Percentiles rank a stretch among this genome's conserved stretches.
Conservation (phyloP, 1,140 invertebrate species). For the Drosophila pallidifrons region DNA sequence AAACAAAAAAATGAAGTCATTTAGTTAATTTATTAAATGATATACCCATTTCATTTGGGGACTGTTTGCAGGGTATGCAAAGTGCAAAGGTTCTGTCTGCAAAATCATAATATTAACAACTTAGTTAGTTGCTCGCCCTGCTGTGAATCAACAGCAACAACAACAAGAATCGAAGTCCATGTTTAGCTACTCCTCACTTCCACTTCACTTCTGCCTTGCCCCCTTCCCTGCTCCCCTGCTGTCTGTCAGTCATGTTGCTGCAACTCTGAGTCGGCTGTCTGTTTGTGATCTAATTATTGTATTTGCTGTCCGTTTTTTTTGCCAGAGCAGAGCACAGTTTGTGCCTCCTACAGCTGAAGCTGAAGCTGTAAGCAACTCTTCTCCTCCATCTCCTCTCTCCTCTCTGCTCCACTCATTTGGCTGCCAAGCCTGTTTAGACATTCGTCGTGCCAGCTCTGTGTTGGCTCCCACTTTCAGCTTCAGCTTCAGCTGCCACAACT, state of each 20-base stretch:
- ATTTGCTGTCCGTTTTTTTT: conserved; percentile 78
- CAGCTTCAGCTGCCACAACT: conserved; percentile 19
- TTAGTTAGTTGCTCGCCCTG: conserved; percentile 44
- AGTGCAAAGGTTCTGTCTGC: conserved; percentile 6
- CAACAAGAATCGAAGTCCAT: conserved; percentile 17
- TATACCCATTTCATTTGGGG: not conserved
- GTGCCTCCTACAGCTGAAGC: conserved; percentile 42
- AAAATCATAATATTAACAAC: conserved; percentile 54
- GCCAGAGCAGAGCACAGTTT: conserved; percentile 28
- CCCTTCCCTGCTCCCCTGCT: not conserved
- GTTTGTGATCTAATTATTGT: conserved; percentile 81
- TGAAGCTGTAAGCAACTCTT: not conserved
- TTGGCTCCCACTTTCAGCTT: conserved; percentile 39
- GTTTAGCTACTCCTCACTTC: conserved; percentile 45
- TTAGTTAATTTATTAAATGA: not conserved
- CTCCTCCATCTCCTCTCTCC: not conserved
- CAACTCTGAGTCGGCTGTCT: conserved; percentile 56
- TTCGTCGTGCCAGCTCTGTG: conserved; percentile 40
- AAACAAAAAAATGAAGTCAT: not conserved
- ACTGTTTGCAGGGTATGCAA: conserved; percentile 19
- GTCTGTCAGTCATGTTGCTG: conserved; percentile 53
- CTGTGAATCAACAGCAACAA: conserved; percentile 15
- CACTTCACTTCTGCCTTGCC: conserved; percentile 32
- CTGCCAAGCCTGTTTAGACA: conserved; percentile 55
- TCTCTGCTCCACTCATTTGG: conserved; percentile 36